A percentile compares a stretch with the other conserved stretches of the same genome.
Evolutionary conservation across 2,113 vertebrate species (phyloP).

Genomic region (Pipa parva): DNA sequence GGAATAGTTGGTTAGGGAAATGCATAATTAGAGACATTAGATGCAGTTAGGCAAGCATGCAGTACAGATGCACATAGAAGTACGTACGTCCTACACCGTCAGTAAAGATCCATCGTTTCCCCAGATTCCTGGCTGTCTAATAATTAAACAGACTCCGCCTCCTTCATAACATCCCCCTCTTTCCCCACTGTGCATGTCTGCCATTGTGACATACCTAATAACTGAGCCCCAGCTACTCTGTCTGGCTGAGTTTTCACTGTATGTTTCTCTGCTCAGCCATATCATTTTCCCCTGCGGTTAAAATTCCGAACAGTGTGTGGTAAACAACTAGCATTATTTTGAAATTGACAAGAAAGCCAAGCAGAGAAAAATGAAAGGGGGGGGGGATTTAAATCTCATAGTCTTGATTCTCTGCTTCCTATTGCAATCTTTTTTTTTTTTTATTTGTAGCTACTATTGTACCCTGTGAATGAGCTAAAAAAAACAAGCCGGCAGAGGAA

Average conservation of each 20-base stretch:
- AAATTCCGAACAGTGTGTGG: slow-evolving; percentile 46
- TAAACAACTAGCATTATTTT: slow-evolving; percentile 51
- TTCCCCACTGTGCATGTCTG: slow-evolving; percentile 18
- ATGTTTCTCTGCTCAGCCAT: slow-evolving; percentile 54
- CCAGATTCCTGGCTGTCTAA: slow-evolving; percentile 3
- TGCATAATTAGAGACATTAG: too few species aligned
- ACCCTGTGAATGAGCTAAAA: not conserved
- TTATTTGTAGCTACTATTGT: not conserved
- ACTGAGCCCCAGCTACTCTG: slow-evolving; percentile 43
- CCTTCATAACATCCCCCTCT: slow-evolving; percentile 24
- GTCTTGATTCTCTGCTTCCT: not conserved
- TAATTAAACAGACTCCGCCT: slow-evolving; percentile 23
- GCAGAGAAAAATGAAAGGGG: not conserved
- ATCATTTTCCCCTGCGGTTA: slow-evolving; percentile 53
- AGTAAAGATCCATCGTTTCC: not conserved
- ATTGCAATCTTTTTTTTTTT: not conserved
- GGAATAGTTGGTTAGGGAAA: too few species aligned
- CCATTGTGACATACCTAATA: slow-evolving; percentile 24
- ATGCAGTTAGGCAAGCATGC: too few species aligned
- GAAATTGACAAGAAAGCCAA: slow-evolving; percentile 30
- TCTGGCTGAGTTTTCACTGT: slow-evolving; percentile 36
- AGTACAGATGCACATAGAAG: too few species aligned
- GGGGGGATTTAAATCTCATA: not conserved
- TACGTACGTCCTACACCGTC: too few species aligned
- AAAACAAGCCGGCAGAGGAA: too few species aligned